Conservation (phyloP, 2,113 vertebrate species). For the Equus quagga region DNA sequence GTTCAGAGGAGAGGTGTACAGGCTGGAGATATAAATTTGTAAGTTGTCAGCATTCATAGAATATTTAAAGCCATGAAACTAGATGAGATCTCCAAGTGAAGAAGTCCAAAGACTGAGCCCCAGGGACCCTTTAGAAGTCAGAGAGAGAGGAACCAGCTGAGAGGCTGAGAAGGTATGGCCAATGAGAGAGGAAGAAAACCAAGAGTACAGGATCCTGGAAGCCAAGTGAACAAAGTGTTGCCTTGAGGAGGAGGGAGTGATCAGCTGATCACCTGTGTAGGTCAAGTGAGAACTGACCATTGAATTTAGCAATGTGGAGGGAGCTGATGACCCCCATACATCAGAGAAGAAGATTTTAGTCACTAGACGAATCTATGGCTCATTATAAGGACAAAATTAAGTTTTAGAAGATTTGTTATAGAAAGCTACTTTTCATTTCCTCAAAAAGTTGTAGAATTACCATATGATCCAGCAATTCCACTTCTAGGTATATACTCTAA, state of each 20-base stretch:
- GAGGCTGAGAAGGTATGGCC: neutral
- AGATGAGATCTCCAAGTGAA: neutral
- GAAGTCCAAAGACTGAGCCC: neutral
- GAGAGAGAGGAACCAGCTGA: neutral
- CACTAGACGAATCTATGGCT: neutral
- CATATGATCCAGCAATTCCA: slow-evolving; percentile 14
- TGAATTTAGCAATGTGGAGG: neutral
- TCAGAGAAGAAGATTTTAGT: neutral
- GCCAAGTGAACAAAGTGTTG: neutral
- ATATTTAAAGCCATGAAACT: neutral
- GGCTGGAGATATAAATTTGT: neutral
- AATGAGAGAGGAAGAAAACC: neutral
- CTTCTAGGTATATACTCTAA: neutral
- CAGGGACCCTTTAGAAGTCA: neutral
- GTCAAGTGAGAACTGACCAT: neutral
- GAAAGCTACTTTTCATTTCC: neutral
- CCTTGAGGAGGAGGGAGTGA: neutral
- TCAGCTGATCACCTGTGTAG: neutral
- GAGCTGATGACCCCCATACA: neutral
- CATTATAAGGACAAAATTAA: slow-evolving; percentile 37
- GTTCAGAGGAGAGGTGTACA: neutral
- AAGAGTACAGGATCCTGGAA: neutral
- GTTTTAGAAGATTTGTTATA: slow-evolving; percentile 39
- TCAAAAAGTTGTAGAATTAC: slow-evolving; percentile 52
- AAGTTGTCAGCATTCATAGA: slow-evolving; percentile 21